Percentiles rank a stretch among this genome's conserved stretches.
These are phyloP conservation scores for Urophycis tenuis DNA, from an alignment of 2,797 vertebrate species.

Conservation along the genomic window DNA sequence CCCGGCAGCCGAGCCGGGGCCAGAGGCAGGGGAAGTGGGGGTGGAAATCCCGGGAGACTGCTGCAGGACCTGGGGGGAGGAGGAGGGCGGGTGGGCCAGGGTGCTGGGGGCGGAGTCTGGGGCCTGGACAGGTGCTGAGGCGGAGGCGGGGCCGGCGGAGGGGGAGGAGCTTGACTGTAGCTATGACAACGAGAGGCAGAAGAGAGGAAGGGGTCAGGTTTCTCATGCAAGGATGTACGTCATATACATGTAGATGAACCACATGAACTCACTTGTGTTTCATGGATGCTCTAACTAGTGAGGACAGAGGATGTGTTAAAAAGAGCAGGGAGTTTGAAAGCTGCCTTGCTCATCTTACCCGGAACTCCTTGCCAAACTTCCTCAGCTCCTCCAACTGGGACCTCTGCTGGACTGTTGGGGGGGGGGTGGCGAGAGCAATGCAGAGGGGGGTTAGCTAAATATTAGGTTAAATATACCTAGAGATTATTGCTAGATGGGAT, in stretches of 20 bases:
- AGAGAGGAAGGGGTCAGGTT: background rate
- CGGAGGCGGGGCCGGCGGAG: constrained; percentile 32
- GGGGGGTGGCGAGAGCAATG: background rate
- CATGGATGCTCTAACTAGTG: background rate
- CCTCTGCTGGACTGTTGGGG: constrained; percentile 71
- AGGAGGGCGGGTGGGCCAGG: constrained; percentile 39
- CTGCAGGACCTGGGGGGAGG: constrained; percentile 41
- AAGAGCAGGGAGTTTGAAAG: background rate
- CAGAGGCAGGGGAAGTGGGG: background rate
- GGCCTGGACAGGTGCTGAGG: constrained; percentile 40
- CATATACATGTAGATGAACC: background rate
- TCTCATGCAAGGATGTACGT: background rate
- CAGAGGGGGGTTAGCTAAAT: background rate
- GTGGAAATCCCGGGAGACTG: constrained; percentile 26
- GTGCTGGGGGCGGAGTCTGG: constrained; percentile 14
- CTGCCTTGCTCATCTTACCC: constrained; percentile 61
- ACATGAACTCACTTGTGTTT: background rate
- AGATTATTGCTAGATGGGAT: background rate
- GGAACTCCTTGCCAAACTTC: constrained; percentile 78
- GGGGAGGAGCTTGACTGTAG: constrained; percentile 66
- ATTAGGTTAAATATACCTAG: background rate
- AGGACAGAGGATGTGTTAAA: background rate
- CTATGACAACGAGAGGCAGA: constrained; percentile 46
- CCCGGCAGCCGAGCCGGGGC: constrained; percentile 20
- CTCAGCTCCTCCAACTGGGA: constrained; percentile 78